A percentile compares a stretch with the other conserved stretches of the same genome.
Evolutionary conservation across 2,888 invertebrate genomes (phyloP).

Genomic region (Idaea straminata): DNA sequence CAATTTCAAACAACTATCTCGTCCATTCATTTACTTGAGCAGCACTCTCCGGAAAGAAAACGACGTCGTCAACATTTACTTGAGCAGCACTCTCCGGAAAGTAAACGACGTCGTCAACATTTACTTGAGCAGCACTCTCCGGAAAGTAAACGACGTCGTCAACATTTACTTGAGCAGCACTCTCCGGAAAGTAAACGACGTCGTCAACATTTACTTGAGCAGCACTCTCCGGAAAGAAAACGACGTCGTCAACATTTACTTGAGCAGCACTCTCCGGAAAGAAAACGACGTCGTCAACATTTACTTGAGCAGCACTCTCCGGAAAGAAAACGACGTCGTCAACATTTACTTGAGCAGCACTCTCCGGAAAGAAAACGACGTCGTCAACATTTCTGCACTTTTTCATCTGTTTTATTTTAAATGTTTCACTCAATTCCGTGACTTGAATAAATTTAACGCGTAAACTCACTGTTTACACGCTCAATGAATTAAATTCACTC

Average conservation of each 20-base stretch:
- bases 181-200: slow-evolving; percentile 16
- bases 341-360: too few species aligned
- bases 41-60: slow-evolving; percentile 14
- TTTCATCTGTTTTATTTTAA: slow-evolving; percentile 37
- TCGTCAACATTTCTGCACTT: slow-evolving; percentile 20
- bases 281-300: slow-evolving; percentile 10
- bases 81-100: slow-evolving; percentile 9
- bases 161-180: not conserved
- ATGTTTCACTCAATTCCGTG: slow-evolving; percentile 29
- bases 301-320: slow-evolving; percentile 6
- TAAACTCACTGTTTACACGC: slow-evolving; percentile 29
- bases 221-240: slow-evolving; percentile 14
- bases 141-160: slow-evolving; percentile 13
- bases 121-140: slow-evolving; percentile 6
- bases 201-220: not conserved
- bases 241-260: slow-evolving; percentile 6
- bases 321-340: slow-evolving; percentile 14
- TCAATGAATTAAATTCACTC: slow-evolving; percentile 11
- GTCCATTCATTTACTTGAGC: not conserved
- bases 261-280: slow-evolving; percentile 9
- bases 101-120: slow-evolving; percentile 10
- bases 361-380: slow-evolving; percentile 16
- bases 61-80: slow-evolving; percentile 14
- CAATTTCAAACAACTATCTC: not conserved
- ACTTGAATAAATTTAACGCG: slow-evolving; percentile 31